phyloP scores from a whole-genome alignment of 1,140 invertebrate species.

The Harlomillsia oculata region DNA sequence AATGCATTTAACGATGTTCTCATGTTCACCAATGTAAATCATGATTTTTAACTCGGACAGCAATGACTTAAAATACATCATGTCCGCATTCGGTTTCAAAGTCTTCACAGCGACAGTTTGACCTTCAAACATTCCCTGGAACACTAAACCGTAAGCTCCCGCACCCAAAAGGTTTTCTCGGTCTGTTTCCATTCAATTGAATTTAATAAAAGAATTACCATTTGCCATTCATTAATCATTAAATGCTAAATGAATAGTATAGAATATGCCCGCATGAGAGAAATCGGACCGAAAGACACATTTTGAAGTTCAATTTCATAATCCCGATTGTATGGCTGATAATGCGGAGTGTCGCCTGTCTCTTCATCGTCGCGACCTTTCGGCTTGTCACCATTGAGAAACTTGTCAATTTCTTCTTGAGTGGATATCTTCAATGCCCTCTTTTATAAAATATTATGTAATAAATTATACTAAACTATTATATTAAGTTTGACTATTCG shows the following conservation, averaged over 20 bases:
- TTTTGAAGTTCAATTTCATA: neutral
- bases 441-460: neutral
- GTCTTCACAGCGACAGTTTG: conserved; percentile 10
- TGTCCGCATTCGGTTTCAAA: conserved; percentile 6
- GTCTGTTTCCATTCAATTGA: too few species aligned
- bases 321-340: neutral
- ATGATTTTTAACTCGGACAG: conserved; percentile 19
- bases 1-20: conserved; percentile 4
- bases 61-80: conserved; percentile 11
- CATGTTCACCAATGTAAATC: conserved; percentile 17
- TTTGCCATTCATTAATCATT: neutral
- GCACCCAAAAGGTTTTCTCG: neutral
- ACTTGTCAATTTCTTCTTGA: neutral
- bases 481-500: too few species aligned
- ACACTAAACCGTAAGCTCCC: neutral
- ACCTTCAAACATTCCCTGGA: neutral
- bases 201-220: neutral
- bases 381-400: neutral
- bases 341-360: too few species aligned
- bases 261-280: neutral
- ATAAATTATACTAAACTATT: too few species aligned
- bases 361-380: too few species aligned
- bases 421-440: neutral
- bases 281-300: neutral
- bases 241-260: neutral